Base-by-base conservation (phyloP, 2,797 vertebrate species). In the Melanotaenia parkinsoni region DNA sequence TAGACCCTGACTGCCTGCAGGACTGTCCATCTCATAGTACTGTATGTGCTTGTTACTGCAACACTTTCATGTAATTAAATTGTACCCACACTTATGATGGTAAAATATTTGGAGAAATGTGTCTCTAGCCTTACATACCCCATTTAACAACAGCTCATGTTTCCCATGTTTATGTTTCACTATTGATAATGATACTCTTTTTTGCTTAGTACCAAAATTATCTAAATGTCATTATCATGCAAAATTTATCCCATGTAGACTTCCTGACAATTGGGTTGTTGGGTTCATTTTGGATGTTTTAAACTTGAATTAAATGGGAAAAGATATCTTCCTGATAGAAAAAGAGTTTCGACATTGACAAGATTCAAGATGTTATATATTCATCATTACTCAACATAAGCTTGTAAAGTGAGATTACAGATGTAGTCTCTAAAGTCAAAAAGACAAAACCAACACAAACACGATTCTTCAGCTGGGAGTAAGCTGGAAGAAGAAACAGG, bases 171-270 rank as follows among this genome's bases (percentile, higher is more conserved):
- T 16, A 47, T 67, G 73, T 82, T 79, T 76, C 62, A 60, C 60
- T 73, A 66, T 50, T 67, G 53, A 63, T 40, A 63, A 63, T 66
- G 53, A 38, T 14, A 62, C 37, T 60, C 11, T 45, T 47, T 61
- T 70, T 70, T 51, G 24, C 70, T 58, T 35, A 9, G 43, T 12
- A 14, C 24, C 59, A 45, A 40, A 16, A 40, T 40, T 28, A 65
- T 57, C 68, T 70, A 26, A 83, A 71, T 26, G n/a, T 56, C 79
- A 83, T 86, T 82, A 72, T 64, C 70, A 82, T 86, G 76, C 70
- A 78, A 61, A 71, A 69, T 63, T 37, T 37, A 11, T 58, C 64
- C 60, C 59, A 24, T 70, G 60, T 28, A 67, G 54, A 58, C 71
- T 75, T 59, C 2, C 53, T 63, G 70, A 56, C 40, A 57, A 76